phyloP scores from a whole-genome alignment of 2,797 vertebrate genomes.

The Aldrovandia affinis region DNA sequence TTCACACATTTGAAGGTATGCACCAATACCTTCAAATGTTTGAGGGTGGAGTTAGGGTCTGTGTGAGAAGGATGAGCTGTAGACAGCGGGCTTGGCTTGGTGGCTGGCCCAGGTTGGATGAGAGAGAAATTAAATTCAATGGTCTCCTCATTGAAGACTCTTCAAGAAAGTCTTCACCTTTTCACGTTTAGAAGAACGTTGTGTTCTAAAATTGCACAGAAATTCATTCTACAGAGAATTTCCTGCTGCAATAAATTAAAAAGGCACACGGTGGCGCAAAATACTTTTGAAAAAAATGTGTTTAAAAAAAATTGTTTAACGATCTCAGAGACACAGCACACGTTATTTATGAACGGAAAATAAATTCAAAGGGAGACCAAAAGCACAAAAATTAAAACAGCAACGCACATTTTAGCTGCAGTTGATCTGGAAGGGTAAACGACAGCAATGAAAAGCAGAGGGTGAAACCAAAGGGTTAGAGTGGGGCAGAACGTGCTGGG shows the following conservation, averaged over 20 bases:
- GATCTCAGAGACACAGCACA: slow-evolving; percentile 3
- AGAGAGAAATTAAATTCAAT: neutral
- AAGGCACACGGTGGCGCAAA: slow-evolving; percentile 20
- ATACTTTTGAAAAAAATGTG: neutral
- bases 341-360: slow-evolving; percentile 2
- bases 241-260: slow-evolving; percentile 31
- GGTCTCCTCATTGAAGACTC: neutral
- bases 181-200: no score
- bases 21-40: neutral
- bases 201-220: slow-evolving; percentile 44
- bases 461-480: neutral
- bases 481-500: neutral
- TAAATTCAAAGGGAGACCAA: neutral
- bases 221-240: slow-evolving; percentile 44
- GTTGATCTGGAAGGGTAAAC: slow-evolving; percentile 48
- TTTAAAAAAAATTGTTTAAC: no score
- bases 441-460: slow-evolving; percentile 22
- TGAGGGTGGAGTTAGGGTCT: neutral
- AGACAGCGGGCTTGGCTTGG: neutral
- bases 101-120: neutral
- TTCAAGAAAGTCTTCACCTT: no score
- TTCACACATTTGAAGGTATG: slow-evolving; percentile 15
- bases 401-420: neutral
- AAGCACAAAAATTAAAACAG: neutral
- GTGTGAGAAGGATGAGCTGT: neutral